These are phyloP conservation scores for Aspiorhynchus laticeps DNA, from an alignment of 2,113 vertebrate species.

Conservation along the genomic window DNA sequence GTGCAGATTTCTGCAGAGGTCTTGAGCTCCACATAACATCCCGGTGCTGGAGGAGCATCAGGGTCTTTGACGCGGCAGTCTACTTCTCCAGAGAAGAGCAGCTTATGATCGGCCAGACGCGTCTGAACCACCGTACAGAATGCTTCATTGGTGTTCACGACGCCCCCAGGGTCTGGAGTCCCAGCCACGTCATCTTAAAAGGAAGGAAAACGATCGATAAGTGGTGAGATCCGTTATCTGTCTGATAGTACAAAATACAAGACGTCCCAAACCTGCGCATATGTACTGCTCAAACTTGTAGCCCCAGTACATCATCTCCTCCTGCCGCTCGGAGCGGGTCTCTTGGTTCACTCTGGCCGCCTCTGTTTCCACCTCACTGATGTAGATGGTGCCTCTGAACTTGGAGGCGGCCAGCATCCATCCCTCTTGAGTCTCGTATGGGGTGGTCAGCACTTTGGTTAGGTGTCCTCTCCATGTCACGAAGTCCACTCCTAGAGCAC, in stretches of 20 bases:
- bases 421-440: conserved; percentile 86
- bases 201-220: conserved; percentile 9
- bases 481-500: conserved; percentile 80
- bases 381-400: conserved; percentile 82
- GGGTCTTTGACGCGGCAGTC: conserved; percentile 81
- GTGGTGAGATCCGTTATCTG: background rate
- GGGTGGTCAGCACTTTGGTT: conserved; percentile 88
- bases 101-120: conserved; percentile 80
- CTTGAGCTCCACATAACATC: conserved; percentile 89
- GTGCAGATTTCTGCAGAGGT: conserved; percentile 87
- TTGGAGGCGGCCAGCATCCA: conserved; percentile 85
- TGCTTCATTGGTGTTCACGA: conserved; percentile 90
- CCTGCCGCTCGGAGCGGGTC: conserved; percentile 72
- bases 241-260: background rate
- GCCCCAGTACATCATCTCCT: conserved; percentile 89
- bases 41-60: conserved; percentile 71
- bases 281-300: conserved; percentile 93
- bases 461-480: conserved; percentile 92
- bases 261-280: conserved; percentile 78
- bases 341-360: conserved; percentile 74
- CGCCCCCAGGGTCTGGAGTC: conserved; percentile 77
- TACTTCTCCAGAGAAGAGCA: conserved; percentile 89
- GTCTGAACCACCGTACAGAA: conserved; percentile 90
- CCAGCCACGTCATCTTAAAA: conserved; percentile 74
- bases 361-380: conserved; percentile 89